phyloP scores from a whole-genome alignment of 2,113 vertebrate species.

The Athene noctua region DNA sequence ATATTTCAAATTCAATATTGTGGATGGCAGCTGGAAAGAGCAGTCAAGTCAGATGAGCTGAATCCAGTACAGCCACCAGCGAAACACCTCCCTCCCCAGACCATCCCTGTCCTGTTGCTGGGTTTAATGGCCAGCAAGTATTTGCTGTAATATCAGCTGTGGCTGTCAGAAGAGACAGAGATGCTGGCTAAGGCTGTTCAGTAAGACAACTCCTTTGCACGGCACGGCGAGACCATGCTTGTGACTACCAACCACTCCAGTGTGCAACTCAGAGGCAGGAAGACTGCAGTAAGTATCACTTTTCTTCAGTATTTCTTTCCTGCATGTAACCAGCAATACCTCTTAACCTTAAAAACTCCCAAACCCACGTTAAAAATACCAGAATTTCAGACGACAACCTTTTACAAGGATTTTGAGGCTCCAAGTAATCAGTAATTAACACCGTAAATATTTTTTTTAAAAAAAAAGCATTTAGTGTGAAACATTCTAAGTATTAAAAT shows the following conservation, averaged over 20 bases:
- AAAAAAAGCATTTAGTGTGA: background rate
- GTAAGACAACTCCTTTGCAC: background rate
- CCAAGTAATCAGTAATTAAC: background rate
- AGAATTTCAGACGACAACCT: background rate
- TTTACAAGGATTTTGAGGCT: background rate
- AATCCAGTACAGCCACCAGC: background rate
- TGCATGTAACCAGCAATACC: background rate
- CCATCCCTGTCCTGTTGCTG: background rate
- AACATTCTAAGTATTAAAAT: background rate
- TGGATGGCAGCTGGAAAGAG: background rate
- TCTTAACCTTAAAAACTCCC: background rate
- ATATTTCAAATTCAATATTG: background rate
- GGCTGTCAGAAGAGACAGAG: background rate
- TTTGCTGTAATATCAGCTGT: background rate
- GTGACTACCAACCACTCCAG: background rate
- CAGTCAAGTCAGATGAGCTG: background rate
- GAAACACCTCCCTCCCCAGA: background rate
- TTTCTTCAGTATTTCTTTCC: background rate
- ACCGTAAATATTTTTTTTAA: background rate
- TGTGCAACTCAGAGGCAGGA: background rate
- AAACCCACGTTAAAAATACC: background rate
- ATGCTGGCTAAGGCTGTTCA: background rate
- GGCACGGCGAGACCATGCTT: background rate
- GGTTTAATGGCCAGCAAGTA: background rate
- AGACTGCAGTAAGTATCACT: background rate